phyloP scores from a whole-genome alignment of 35 echinoderm and acorn worm species.

The Apostichopus japonicus region DNA sequence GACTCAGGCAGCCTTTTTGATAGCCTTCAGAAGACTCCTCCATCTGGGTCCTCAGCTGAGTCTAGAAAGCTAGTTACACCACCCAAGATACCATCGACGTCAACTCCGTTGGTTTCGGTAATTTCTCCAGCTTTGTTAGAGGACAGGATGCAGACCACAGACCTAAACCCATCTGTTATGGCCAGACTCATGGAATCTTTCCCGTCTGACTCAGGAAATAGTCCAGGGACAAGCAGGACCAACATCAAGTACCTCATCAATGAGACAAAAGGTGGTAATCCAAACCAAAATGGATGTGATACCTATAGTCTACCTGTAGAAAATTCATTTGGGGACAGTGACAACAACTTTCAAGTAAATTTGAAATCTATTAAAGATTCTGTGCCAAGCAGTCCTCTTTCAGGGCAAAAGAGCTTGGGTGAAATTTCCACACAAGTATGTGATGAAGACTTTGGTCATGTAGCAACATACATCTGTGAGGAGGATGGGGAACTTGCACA shows the following conservation, averaged over 20 bases:
- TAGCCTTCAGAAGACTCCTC: neutral
- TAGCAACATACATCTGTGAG: neutral
- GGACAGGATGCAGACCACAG: neutral
- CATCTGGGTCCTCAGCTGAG: neutral
- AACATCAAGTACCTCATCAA: neutral
- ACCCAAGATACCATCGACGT: neutral
- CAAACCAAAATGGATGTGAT: neutral
- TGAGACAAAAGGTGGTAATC: too few species aligned
- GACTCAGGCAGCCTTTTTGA: neutral
- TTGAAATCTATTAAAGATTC: neutral
- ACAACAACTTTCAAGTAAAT: constrained; percentile 12
- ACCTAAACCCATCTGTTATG: neutral
- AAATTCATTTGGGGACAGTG: constrained; percentile 42
- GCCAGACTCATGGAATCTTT: neutral
- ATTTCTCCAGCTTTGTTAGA: neutral
- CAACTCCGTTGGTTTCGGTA: too few species aligned
- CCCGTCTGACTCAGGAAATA: neutral
- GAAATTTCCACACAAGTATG: neutral
- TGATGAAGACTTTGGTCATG: neutral
- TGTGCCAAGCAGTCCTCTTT: neutral
- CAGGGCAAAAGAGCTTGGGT: neutral
- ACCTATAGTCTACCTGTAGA: neutral
- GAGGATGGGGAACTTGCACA: neutral
- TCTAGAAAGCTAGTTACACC: neutral
- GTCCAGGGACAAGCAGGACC: neutral